A percentile compares a stretch with the other conserved stretches of the same genome.
phyloP scores from a whole-genome alignment of 2,797 vertebrate species.

The Coccyzus lansbergi region DNA sequence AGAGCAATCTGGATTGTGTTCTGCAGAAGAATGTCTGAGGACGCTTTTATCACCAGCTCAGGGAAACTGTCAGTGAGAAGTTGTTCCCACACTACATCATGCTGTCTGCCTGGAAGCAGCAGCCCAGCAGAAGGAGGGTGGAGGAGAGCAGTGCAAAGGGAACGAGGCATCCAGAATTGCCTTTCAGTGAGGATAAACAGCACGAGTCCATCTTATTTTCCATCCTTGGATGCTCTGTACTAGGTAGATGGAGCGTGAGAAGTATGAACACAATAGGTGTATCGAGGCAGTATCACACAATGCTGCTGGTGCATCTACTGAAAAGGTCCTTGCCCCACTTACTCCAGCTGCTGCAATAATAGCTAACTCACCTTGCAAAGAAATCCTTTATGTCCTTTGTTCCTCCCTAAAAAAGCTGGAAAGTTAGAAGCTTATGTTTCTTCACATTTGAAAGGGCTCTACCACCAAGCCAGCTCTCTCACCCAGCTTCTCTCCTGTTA shows the following conservation, averaged over 20 bases:
- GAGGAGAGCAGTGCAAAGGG: neutral
- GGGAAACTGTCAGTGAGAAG: neutral
- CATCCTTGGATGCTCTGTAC: neutral
- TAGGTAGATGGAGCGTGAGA: neutral
- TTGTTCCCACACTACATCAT: conserved; percentile 24
- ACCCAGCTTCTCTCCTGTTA: neutral
- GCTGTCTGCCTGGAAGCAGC: neutral
- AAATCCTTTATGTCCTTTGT: neutral
- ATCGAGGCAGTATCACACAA: neutral
- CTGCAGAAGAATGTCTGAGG: neutral
- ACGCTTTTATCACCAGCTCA: conserved; percentile 19
- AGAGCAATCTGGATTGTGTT: neutral
- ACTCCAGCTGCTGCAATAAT: neutral
- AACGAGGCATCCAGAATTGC: neutral
- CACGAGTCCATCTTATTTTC: neutral
- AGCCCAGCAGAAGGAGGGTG: neutral
- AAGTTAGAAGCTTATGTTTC: neutral
- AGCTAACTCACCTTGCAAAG: neutral
- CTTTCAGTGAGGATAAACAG: neutral
- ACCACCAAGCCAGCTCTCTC: neutral
- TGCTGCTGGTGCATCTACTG: neutral
- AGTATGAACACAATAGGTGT: neutral
- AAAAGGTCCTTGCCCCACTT: neutral
- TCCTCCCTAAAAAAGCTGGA: neutral
- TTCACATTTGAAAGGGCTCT: neutral